These are phyloP conservation scores for Lapara coniferarum DNA, from an alignment of 2,888 invertebrate genomes.

Conservation along the genomic window DNA sequence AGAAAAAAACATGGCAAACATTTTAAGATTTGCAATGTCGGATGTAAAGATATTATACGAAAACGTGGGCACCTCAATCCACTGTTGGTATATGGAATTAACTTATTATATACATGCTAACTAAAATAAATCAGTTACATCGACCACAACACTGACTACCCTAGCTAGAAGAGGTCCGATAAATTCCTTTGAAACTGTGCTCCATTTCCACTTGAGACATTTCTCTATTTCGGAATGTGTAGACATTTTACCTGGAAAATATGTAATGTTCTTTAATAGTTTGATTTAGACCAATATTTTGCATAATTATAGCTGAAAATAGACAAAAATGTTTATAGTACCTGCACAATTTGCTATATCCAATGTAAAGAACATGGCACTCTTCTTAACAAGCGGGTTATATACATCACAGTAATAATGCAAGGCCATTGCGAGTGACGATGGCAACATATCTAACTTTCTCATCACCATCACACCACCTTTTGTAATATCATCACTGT, in stretches of 20 bases:
- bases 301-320: not conserved
- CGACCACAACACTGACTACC: conserved; percentile 68
- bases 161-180: conserved; percentile 69
- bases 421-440: conserved; percentile 75
- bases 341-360: conserved; percentile 67
- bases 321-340: conserved; percentile 35
- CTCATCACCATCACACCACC: conserved; percentile 72
- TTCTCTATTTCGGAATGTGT: conserved; percentile 65
- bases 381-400: conserved; percentile 70
- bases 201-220: conserved; percentile 71
- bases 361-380: conserved; percentile 76
- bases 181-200: conserved; percentile 58
- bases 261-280: too few species aligned
- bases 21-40: too few species aligned
- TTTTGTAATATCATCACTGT: conserved; percentile 55
- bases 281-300: too few species aligned
- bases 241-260: conserved; percentile 55
- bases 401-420: conserved; percentile 80
- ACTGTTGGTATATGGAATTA: too few species aligned
- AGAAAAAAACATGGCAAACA: too few species aligned
- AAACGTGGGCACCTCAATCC: too few species aligned
- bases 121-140: conserved; percentile 51
- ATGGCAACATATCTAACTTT: conserved; percentile 65
- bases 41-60: too few species aligned
- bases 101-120: too few species aligned